Conservation (phyloP, 2,888 invertebrate species). For the Synanthedon vespiformis region DNA sequence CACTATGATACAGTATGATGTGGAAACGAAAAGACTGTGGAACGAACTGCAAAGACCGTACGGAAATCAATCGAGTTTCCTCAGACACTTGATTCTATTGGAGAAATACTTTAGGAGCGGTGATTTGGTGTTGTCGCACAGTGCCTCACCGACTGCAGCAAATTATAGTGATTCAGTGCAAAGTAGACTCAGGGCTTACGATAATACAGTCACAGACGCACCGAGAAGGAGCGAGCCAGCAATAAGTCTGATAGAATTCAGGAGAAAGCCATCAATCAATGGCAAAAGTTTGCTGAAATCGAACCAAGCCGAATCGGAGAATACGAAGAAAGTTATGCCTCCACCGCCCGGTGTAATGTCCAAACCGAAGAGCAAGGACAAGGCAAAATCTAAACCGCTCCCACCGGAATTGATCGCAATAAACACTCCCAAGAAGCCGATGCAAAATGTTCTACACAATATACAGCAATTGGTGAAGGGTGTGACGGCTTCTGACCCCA, state of each 20-base stretch:
- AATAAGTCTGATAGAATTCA: slow-evolving; percentile 52
- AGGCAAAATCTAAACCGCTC: slow-evolving; percentile 42
- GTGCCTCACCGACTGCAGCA: slow-evolving; percentile 79
- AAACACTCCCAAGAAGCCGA: slow-evolving; percentile 60
- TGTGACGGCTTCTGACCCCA: slow-evolving; percentile 55
- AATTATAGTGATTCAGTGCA: slow-evolving; percentile 86
- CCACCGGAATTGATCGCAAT: slow-evolving; percentile 73
- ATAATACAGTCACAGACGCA: slow-evolving; percentile 63
- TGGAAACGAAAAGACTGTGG: slow-evolving; percentile 85
- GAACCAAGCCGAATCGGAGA: slow-evolving; percentile 39
- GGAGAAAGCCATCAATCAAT: slow-evolving; percentile 51
- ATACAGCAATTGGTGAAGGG: slow-evolving; percentile 64
- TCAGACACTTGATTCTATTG: slow-evolving; percentile 82
- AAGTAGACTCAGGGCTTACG: slow-evolving; percentile 81
- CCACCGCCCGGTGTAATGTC: slow-evolving; percentile 36
- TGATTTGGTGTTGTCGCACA: slow-evolving; percentile 79
- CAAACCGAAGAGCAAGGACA: slow-evolving; percentile 38
- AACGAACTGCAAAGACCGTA: slow-evolving; percentile 87
- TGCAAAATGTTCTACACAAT: slow-evolving; percentile 59
- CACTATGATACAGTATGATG: slow-evolving; percentile 83
- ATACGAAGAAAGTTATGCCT: slow-evolving; percentile 40
- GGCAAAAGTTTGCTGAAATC: slow-evolving; percentile 59
- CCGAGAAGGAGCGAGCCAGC: slow-evolving; percentile 36
- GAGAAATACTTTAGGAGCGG: slow-evolving; percentile 88
- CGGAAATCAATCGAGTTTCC: slow-evolving; percentile 87